Base-by-base conservation (phyloP, 2,797 vertebrate species). In the Ceryle rudis region DNA sequence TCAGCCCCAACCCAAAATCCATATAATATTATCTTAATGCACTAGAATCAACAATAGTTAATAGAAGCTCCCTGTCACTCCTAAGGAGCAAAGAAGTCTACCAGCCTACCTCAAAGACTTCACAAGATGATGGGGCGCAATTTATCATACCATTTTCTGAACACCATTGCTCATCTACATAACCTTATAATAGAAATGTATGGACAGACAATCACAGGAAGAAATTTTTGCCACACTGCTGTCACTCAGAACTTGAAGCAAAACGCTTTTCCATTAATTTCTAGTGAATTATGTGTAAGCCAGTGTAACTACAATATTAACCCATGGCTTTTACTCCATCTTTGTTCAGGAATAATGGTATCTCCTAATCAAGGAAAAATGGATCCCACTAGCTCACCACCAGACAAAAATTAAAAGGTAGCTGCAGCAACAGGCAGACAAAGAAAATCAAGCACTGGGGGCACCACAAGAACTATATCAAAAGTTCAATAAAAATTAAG, bases 111-210 rank as follows among this genome's bases (percentile, higher is more conserved):
- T 39, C 47, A 54, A 49, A 33, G 29, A 33, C 10, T 47, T 49
- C 46, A 20, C 22, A 37, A 17, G 49, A 75, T 11, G 0, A 42
- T 3, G 2, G 8, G 29, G 15, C 82, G 78, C 5, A 54, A 35
- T 1, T 67, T 14, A 42, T 7, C 28, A 4, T 0, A 23, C 35
- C 5, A 5, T 19, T 52, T 81, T 33, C 71, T 61, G 13, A 67
- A 5, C 28, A 37, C 19, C 29, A 12, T 25, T 31, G 58, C 35
- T 81, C 11, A 44, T 23, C 11, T 3, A 21, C 2, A 11, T 21
- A 23, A 2, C 21, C 49, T 41, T 42, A 5, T 4, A 29, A 23
- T 0, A 47, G 18, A 3, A 44, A 44, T 1, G 1, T 0, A 15
- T 0, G 2, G 42, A 25, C 1, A 33, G 29, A 42, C 28, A 41